Conservation (phyloP, 2,797 vertebrate genomes). For the Falco rusticolus region DNA sequence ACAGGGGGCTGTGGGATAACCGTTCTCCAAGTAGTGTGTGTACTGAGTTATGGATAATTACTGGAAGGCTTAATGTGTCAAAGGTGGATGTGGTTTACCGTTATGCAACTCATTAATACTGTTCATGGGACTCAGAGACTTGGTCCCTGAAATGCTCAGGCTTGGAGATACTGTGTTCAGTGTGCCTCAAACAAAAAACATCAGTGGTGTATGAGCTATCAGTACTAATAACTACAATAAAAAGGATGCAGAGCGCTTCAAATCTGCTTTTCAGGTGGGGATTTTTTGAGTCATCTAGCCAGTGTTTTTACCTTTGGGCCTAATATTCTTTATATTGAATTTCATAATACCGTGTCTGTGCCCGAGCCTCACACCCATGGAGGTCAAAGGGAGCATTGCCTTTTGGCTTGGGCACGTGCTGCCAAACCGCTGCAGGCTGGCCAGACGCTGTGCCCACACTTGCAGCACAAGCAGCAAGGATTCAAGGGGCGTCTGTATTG, state of each 20-base stretch:
- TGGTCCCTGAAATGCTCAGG: neutral
- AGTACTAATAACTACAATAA: neutral
- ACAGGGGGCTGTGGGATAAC: neutral
- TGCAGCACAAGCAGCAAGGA: neutral
- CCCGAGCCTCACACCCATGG: rapidly evolving
- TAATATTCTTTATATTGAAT: neutral
- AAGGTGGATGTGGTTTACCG: neutral
- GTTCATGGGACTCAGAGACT: neutral
- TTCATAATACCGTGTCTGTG: neutral
- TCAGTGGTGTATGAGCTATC: neutral
- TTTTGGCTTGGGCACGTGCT: neutral
- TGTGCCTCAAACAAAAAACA: neutral
- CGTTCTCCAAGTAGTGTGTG: neutral
- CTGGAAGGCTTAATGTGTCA: neutral
- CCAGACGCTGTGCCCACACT: neutral
- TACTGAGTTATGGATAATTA: neutral
- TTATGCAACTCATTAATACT: constrained; percentile 7
- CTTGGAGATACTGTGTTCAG: neutral
- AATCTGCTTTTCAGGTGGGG: neutral
- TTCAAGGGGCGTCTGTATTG: neutral
- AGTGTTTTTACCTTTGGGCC: neutral
- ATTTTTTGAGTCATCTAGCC: neutral
- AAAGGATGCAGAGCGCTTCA: neutral
- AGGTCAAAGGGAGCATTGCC: neutral
- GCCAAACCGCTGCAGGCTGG: rapidly evolving